Evolutionary conservation across 1,140 invertebrate genomes (phyloP).

Genomic region (Pristionchus pacificus): DNA sequence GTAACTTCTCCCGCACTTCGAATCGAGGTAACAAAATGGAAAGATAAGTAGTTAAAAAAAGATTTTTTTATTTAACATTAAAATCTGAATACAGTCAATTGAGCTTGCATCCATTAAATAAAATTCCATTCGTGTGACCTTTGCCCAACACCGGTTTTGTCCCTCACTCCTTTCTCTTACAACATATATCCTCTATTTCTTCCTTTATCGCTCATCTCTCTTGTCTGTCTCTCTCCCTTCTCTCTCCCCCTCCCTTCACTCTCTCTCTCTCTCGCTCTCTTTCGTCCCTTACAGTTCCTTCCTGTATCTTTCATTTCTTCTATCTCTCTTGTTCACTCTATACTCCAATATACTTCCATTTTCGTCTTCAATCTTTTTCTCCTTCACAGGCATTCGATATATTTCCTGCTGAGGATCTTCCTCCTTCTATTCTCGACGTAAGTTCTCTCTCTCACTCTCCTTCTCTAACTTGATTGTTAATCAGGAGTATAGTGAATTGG

Average conservation of each 20-base stretch:
- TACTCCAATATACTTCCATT: neutral
- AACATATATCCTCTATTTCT: no score
- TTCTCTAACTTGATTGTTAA: conserved; percentile 2
- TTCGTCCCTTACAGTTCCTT: neutral
- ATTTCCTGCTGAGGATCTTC: neutral
- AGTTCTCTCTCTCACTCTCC: neutral
- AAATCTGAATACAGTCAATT: no score
- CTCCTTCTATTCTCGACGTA: conserved; percentile 3
- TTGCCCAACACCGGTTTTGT: neutral
- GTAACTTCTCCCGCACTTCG: no score
- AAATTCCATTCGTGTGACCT: no score
- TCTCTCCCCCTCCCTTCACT: conserved; percentile 1
- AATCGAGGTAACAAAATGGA: no score
- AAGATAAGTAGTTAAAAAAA: no score
- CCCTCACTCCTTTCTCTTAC: neutral
- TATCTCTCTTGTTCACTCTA: neutral
- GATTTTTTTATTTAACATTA: no score
- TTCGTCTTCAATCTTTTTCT: neutral
- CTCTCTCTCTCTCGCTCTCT: conserved; percentile 2
- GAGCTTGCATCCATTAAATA: no score
- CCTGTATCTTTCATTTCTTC: conserved; percentile 8
- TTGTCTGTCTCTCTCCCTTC: conserved; percentile 1
- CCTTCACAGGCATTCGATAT: conserved; percentile 8
- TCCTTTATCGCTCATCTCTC: neutral
- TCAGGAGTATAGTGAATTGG: conserved; percentile 6